phyloP scores from a whole-genome alignment of 2,113 vertebrate genomes.

The Ariopsis seemanni region DNA sequence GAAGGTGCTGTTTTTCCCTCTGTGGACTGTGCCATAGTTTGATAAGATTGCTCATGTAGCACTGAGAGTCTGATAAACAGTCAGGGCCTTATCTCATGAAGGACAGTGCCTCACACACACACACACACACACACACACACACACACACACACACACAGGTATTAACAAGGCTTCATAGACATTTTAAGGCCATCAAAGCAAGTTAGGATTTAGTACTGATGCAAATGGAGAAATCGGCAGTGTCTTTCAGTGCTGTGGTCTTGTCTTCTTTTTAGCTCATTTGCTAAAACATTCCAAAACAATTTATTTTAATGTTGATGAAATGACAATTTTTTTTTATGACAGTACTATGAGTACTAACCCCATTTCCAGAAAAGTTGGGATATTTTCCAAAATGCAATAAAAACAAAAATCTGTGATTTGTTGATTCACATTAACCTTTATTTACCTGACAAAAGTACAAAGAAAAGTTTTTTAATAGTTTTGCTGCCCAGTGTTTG shows the following conservation, averaged over 20 bases:
- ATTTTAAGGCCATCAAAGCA: conserved; percentile 56
- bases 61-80: conserved; percentile 62
- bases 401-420: too few relatives aligned
- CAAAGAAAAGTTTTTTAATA: too few relatives aligned
- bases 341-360: not conserved
- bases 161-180: conserved; percentile 47
- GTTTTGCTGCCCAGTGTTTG: too few relatives aligned
- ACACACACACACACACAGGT: conserved; percentile 24
- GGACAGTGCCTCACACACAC: conserved; percentile 67
- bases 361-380: too few relatives aligned
- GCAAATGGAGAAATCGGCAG: conserved; percentile 8
- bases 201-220: conserved; percentile 38
- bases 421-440: too few relatives aligned
- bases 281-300: conserved; percentile 2
- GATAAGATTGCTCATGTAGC: conserved; percentile 52
- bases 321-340: not conserved
- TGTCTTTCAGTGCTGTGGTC: conserved; percentile 39
- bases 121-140: conserved; percentile 39
- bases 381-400: too few relatives aligned
- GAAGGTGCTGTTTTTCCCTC: conserved; percentile 49
- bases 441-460: too few relatives aligned
- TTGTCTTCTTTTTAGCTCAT: not conserved
- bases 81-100: conserved; percentile 73
- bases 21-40: conserved; percentile 59
- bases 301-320: not conserved